A percentile compares a stretch with the other conserved stretches of the same genome.
Conservation (phyloP, 2,797 vertebrate genomes). For the Sternarchorhynchus goeldii region DNA sequence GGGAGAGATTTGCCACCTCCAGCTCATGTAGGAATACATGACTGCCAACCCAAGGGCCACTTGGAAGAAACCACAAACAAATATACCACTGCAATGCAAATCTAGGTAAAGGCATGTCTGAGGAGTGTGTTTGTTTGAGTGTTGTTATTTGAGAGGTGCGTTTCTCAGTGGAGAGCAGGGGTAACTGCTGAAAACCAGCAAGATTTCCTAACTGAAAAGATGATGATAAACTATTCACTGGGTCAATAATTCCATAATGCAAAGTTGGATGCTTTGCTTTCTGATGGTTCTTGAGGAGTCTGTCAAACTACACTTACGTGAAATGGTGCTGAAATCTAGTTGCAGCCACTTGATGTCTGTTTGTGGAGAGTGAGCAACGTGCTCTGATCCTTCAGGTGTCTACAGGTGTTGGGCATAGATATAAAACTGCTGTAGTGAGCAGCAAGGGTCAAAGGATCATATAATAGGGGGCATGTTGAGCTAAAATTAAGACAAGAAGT, state of each 20-base stretch:
- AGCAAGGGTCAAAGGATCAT: too few relatives aligned
- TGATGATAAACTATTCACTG: constrained; percentile 6
- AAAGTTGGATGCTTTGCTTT: not conserved
- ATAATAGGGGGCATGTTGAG: too few relatives aligned
- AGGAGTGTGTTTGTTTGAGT: not conserved
- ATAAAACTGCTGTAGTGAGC: not conserved
- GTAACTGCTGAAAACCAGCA: not conserved
- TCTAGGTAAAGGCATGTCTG: not conserved
- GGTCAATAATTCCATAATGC: not conserved
- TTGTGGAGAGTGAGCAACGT: not conserved
- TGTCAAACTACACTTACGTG: not conserved
- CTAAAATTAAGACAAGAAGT: too few relatives aligned
- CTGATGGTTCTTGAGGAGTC: not conserved
- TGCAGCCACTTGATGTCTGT: not conserved
- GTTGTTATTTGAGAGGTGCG: too few relatives aligned
- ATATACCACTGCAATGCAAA: too few relatives aligned
- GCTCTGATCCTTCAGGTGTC: not conserved
- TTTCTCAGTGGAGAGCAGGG: too few relatives aligned
- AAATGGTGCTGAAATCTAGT: not conserved
- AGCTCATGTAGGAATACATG: not conserved
- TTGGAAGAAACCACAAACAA: not conserved
- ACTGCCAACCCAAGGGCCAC: not conserved
- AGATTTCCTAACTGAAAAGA: constrained; percentile 13
- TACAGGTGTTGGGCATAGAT: not conserved
- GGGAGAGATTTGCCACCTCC: not conserved